Evolutionary conservation across 2,113 vertebrate genomes (phyloP).

Genomic region (Myotis yumanensis): DNA sequence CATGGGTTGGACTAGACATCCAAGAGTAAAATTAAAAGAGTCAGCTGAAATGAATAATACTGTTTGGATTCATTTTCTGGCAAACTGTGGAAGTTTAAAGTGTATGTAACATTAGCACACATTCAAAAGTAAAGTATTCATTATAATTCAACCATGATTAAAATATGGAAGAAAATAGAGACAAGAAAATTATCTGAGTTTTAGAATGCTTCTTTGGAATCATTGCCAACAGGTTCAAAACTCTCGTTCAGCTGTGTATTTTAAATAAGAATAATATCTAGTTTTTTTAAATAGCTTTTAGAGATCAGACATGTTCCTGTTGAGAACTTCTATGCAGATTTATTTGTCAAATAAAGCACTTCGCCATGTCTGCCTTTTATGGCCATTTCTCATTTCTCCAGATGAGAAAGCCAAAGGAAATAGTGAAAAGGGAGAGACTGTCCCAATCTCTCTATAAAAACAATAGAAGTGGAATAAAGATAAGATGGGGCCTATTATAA

Average conservation of each 20-base stretch:
- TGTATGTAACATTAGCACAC: background rate
- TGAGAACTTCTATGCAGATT: background rate
- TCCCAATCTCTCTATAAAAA: background rate
- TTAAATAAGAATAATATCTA: background rate
- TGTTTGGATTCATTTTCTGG: constrained; percentile 27
- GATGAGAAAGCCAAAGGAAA: background rate
- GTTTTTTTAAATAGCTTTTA: background rate
- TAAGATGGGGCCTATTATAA: background rate
- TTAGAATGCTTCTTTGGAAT: background rate
- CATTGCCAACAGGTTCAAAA: background rate
- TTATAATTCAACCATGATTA: constrained; percentile 43
- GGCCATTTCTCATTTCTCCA: background rate
- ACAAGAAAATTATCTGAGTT: constrained; percentile 22
- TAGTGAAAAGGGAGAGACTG: background rate
- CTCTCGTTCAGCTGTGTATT: background rate
- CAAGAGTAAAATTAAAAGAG: constrained; percentile 16
- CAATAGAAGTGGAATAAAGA: background rate
- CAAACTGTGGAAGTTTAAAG: constrained; percentile 26
- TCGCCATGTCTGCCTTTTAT: background rate
- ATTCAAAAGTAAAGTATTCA: constrained; percentile 30
- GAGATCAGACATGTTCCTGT: background rate
- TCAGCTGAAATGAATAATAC: background rate
- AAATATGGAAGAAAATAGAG: background rate
- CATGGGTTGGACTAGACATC: background rate
- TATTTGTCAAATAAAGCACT: background rate